phyloP scores from a whole-genome alignment of 2,797 vertebrate species.

The Atherinosoma microstoma region DNA sequence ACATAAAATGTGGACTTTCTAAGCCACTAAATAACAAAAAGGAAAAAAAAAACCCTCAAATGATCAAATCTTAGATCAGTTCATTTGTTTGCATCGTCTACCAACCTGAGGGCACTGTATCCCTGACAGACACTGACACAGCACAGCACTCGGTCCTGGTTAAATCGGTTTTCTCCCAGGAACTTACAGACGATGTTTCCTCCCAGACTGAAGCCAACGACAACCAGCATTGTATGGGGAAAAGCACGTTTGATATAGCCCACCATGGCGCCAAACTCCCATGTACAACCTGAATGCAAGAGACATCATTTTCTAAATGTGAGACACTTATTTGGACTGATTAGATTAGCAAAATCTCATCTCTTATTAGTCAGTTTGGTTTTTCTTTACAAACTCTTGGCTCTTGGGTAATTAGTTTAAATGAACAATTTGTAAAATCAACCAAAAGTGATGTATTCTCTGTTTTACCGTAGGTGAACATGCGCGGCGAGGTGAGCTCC shows the following conservation, averaged over 20 bases:
- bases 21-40: background rate
- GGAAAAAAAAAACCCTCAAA: background rate
- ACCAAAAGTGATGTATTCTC: background rate
- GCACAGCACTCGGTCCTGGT: conserved; percentile 93
- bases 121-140: conserved; percentile 95
- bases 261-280: conserved; percentile 97
- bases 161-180: conserved; percentile 89
- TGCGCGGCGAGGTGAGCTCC: conserved; percentile 94
- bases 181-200: conserved; percentile 97
- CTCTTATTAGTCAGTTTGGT: background rate
- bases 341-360: background rate
- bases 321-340: background rate
- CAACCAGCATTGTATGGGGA: conserved; percentile 88
- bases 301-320: conserved; percentile 18
- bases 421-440: background rate
- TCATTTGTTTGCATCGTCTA: conserved; percentile 17
- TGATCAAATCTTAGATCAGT: background rate
- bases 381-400: background rate
- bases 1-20: no score
- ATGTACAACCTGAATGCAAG: conserved; percentile 89
- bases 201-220: conserved; percentile 95
- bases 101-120: conserved; percentile 92
- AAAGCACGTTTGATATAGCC: conserved; percentile 87
- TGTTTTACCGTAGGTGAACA: conserved; percentile 95
- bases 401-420: background rate